Evolutionary conservation across 2,797 vertebrate genomes (phyloP).

Genomic region (Myotis myotis): DNA sequence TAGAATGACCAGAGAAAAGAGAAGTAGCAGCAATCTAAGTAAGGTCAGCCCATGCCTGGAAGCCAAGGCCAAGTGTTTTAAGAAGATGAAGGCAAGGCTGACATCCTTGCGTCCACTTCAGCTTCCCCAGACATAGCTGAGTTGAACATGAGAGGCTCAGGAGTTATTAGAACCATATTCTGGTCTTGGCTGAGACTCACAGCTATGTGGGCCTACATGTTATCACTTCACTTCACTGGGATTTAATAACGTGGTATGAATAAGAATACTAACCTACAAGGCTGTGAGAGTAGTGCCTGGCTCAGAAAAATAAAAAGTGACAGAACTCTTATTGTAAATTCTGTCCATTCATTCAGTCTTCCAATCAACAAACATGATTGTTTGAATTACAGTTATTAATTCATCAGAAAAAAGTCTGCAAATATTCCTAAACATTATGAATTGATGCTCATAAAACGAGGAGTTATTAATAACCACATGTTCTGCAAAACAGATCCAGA

Average conservation of each 20-base stretch:
- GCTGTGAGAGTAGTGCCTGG: too few relatives aligned
- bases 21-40: background rate
- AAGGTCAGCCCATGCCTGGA: background rate
- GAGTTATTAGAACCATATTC: background rate
- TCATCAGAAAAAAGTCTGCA: background rate
- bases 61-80: background rate
- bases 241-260: background rate
- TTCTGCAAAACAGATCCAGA: background rate
- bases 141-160: background rate
- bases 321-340: background rate
- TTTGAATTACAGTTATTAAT: background rate
- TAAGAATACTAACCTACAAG: background rate
- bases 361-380: background rate
- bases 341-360: background rate
- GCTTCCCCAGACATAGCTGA: background rate
- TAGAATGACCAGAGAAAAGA: background rate
- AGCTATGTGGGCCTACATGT: background rate
- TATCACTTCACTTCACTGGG: accelerated
- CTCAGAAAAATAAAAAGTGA: too few relatives aligned
- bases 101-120: background rate
- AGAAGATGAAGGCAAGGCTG: background rate
- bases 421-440: background rate
- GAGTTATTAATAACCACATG: background rate
- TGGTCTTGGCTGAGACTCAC: background rate
- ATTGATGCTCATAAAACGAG: background rate